Percentiles rank a stretch among this genome's conserved stretches.
These are phyloP conservation scores for Linnaemya vulpina DNA, from an alignment of 2,888 invertebrate genomes.

Conservation along the genomic window DNA sequence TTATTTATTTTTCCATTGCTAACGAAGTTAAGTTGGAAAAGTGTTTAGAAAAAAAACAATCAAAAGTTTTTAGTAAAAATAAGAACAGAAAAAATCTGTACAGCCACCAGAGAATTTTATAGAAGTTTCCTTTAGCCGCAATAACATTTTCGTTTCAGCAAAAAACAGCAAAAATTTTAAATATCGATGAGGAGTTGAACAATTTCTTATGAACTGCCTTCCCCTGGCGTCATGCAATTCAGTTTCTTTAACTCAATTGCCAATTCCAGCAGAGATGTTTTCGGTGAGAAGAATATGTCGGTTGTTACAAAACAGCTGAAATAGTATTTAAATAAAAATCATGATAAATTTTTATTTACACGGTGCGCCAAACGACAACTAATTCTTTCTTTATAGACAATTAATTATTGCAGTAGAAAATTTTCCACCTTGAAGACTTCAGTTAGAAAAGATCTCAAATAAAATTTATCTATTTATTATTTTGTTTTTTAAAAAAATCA, in stretches of 20 bases:
- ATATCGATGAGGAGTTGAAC: neutral
- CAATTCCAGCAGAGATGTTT: neutral
- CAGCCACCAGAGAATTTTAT: conserved; percentile 5
- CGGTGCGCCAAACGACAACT: too few relatives aligned
- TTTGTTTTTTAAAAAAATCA: neutral
- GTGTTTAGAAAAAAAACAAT: conserved; percentile 11
- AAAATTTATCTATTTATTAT: neutral
- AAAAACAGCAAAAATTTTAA: neutral
- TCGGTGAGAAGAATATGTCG: neutral
- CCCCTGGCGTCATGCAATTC: neutral
- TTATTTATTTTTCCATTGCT: conserved; percentile 1
- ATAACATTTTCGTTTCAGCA: neutral
- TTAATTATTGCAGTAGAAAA: neutral
- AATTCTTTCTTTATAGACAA: neutral
- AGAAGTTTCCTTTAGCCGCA: neutral
- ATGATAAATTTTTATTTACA: too few relatives aligned
- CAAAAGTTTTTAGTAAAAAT: conserved; percentile 15
- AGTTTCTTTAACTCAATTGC: neutral
- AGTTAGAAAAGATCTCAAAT: neutral
- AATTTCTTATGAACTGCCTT: neutral
- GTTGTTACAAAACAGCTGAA: neutral
- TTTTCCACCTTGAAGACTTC: too few relatives aligned
- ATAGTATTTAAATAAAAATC: too few relatives aligned
- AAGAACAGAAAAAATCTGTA: neutral
- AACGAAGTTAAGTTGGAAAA: conserved; percentile 31